These are phyloP conservation scores for Agonopterix heracliana DNA, from an alignment of 2,888 invertebrate genomes.

Conservation along the genomic window DNA sequence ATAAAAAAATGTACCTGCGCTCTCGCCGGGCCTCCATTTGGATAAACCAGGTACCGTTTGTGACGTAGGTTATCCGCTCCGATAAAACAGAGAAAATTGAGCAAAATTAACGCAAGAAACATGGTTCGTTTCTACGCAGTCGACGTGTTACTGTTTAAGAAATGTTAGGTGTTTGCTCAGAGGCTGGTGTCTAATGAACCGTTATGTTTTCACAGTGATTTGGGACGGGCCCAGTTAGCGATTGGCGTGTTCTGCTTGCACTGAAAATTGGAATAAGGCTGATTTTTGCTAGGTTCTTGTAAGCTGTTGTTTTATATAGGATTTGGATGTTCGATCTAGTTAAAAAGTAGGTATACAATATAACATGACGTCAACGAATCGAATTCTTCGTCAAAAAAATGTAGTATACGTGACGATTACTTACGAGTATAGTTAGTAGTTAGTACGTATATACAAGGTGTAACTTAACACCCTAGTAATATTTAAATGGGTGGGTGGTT, in stretches of 20 bases:
- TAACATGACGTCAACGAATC: no score
- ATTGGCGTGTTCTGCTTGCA: neutral
- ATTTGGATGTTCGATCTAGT: no score
- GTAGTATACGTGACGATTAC: no score
- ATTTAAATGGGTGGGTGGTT: no score
- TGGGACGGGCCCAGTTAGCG: constrained; percentile 30
- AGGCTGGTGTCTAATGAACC: constrained; percentile 66
- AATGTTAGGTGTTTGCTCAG: constrained; percentile 59
- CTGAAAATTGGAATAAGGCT: no score
- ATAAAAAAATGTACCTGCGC: constrained; percentile 66
- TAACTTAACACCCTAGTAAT: no score
- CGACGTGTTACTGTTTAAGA: constrained; percentile 50
- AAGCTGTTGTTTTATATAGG: no score
- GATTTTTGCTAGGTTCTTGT: no score
- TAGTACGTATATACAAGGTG: no score
- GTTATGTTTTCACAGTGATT: constrained; percentile 70
- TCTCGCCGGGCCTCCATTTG: constrained; percentile 75
- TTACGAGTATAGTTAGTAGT: no score
- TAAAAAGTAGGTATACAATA: no score
- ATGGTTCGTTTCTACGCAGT: constrained; percentile 38
- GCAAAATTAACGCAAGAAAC: constrained; percentile 47
- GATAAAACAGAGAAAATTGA: constrained; percentile 41
- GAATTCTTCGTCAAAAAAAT: no score
- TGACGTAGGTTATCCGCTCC: constrained; percentile 45
- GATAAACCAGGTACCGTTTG: constrained; percentile 75